Conservation (phyloP, 1,140 invertebrate species). For the Zaprionus capensis region DNA sequence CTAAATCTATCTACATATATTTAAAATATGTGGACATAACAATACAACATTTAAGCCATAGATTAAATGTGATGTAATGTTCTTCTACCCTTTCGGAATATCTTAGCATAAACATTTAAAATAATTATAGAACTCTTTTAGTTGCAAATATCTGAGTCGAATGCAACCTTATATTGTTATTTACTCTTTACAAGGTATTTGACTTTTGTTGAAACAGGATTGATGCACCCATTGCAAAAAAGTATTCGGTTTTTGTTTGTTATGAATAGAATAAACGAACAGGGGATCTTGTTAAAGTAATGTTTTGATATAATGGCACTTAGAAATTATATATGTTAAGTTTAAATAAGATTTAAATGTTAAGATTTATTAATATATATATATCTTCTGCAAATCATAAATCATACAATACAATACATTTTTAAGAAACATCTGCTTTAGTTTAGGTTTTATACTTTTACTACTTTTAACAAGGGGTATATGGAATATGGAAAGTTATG, state of each 20-base stretch:
- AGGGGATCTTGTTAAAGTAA: neutral
- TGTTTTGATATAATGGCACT: constrained; percentile 5
- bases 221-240: neutral
- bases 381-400: constrained; percentile 1
- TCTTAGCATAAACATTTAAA: neutral
- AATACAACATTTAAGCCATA: neutral
- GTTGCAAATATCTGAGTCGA: neutral
- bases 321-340: constrained; percentile 1
- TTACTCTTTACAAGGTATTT: neutral
- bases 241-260: neutral
- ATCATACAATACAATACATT: constrained; percentile 1
- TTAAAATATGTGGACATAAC: neutral
- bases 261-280: neutral
- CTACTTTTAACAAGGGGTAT: constrained; percentile 49
- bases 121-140: neutral
- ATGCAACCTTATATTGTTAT: neutral
- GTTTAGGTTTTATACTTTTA: constrained; percentile 1
- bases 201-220: neutral
- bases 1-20: neutral
- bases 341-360: neutral
- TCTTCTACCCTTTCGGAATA: neutral
- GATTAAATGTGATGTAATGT: constrained; percentile 1
- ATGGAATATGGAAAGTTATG: constrained; percentile 46
- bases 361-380: neutral
- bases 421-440: neutral